phyloP scores from a whole-genome alignment of 2,797 vertebrate genomes.

The Heteromormyrus szaboi region DNA sequence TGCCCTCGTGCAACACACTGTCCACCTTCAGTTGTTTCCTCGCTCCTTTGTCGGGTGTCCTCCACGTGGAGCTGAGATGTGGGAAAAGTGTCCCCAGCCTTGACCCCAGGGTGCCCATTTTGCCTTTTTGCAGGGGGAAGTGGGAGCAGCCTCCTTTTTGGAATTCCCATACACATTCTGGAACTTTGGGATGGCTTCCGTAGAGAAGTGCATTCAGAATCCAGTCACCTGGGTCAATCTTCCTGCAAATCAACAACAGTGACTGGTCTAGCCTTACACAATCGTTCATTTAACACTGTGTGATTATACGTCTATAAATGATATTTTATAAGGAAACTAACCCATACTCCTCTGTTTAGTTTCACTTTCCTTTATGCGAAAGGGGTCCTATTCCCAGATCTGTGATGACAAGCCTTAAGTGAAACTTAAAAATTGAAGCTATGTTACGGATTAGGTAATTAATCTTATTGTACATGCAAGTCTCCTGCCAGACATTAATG shows the following conservation, averaged over 20 bases:
- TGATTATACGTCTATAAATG: neutral
- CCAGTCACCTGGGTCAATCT: conserved; percentile 3
- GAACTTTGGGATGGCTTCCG: conserved; percentile 34
- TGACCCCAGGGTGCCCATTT: conserved; percentile 3
- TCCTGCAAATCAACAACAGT: neutral
- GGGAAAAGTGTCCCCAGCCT: neutral
- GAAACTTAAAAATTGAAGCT: neutral
- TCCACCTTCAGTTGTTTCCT: neutral
- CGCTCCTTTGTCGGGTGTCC: neutral
- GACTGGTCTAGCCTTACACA: neutral
- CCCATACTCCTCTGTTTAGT: neutral
- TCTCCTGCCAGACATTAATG: neutral
- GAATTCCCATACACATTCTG: conserved; percentile 41
- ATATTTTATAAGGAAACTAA: neutral
- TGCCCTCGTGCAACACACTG: neutral
- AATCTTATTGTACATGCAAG: neutral
- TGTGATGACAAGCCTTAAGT: neutral
- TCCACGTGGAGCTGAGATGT: neutral
- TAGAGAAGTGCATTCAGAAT: conserved; percentile 31
- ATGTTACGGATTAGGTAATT: neutral
- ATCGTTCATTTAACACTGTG: neutral
- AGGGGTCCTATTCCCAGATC: neutral
- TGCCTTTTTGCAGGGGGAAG: conserved; percentile 42
- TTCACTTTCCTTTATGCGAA: conserved; percentile 1
- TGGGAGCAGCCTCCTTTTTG: conserved; percentile 43